Evolutionary conservation across 2,113 vertebrate species (phyloP).

Genomic region (Scomber scombrus): DNA sequence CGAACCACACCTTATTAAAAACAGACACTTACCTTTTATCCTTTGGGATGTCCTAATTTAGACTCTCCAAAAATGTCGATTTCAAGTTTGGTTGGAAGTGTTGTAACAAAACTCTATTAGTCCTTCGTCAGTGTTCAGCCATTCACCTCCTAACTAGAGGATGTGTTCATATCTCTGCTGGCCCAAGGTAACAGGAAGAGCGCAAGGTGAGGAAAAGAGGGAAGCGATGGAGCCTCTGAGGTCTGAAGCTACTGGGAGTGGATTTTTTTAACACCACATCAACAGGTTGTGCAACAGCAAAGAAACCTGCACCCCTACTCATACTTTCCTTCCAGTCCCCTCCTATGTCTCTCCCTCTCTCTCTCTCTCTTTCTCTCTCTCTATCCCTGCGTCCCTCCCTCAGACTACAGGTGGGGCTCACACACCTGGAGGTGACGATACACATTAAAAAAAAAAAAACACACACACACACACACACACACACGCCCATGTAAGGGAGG

Average conservation of each 20-base stretch:
- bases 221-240: conserved; percentile 6
- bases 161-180: conserved; percentile 37
- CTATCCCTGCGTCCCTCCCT: conserved; percentile 47
- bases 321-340: conserved; percentile 20
- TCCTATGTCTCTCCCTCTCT: conserved; percentile 1
- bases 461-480: conserved; percentile 10
- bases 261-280: conserved; percentile 37
- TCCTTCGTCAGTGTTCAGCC: conserved; percentile 11
- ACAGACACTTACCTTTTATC: conserved; percentile 55
- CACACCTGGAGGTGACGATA: conserved; percentile 64
- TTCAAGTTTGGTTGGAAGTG: background rate
- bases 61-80: background rate
- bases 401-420: conserved; percentile 65
- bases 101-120: background rate
- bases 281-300: conserved; percentile 42
- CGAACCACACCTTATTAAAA: background rate
- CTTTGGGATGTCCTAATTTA: background rate
- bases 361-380: background rate
- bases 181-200: conserved; percentile 29
- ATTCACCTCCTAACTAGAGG: conserved; percentile 28
- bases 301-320: conserved; percentile 38
- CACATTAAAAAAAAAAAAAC: no score
- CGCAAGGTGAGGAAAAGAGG: conserved; percentile 4
- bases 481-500: background rate
- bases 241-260: conserved; percentile 13